These are phyloP conservation scores for Thaumetopoea pityocampa DNA, from an alignment of 1,140 invertebrate species.

Conservation along the genomic window DNA sequence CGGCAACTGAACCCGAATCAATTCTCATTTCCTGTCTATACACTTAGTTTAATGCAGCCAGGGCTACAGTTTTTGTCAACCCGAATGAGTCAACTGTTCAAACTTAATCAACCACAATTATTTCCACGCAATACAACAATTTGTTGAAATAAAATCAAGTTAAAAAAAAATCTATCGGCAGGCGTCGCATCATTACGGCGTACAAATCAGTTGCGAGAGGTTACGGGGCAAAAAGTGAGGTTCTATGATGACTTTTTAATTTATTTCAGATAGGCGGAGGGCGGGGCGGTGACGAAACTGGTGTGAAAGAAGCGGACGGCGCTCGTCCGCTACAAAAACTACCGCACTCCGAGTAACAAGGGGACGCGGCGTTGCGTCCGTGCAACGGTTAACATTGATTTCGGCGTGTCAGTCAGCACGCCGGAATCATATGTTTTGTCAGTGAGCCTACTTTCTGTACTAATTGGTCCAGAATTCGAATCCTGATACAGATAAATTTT, in stretches of 20 bases:
- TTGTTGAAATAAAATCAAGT: slow-evolving; percentile 5
- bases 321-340: neutral
- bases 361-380: no score
- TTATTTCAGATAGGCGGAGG: slow-evolving; percentile 41
- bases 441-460: no score
- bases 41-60: no score
- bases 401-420: no score
- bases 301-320: slow-evolving; percentile 22
- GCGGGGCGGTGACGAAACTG: slow-evolving; percentile 34
- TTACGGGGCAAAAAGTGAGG: slow-evolving; percentile 32
- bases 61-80: slow-evolving; percentile 7
- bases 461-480: no score
- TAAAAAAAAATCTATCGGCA: slow-evolving; percentile 10
- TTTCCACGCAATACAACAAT: slow-evolving; percentile 4
- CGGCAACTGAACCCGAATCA: no score
- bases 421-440: no score
- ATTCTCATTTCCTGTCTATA: no score
- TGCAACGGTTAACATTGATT: no score
- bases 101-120: slow-evolving; percentile 6
- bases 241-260: slow-evolving; percentile 57
- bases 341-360: no score
- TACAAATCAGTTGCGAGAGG: no score
- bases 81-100: slow-evolving; percentile 1
- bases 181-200: slow-evolving; percentile 2
- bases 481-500: no score